Evolutionary conservation across 2,888 invertebrate genomes (phyloP).

Genomic region (Seira musarum): DNA sequence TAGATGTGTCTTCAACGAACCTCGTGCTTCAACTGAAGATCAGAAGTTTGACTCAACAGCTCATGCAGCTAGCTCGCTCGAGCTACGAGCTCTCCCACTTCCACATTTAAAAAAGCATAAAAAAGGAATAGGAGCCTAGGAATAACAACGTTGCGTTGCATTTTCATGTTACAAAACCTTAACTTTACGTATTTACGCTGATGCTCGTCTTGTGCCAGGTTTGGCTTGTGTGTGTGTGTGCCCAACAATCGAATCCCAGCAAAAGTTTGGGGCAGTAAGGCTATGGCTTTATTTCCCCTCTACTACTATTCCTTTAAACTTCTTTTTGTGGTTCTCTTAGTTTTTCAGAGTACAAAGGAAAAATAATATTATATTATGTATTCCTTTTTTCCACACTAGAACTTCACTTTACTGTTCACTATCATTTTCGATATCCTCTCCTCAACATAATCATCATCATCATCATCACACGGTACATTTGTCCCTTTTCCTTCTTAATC

Average conservation of each 20-base stretch:
- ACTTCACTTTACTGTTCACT: slow-evolving; percentile 20
- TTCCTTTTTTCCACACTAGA: slow-evolving; percentile 2
- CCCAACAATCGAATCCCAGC: background rate
- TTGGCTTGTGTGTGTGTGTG: background rate
- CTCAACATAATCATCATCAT: slow-evolving; percentile 25
- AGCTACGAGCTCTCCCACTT: background rate
- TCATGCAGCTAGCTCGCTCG: slow-evolving; percentile 20
- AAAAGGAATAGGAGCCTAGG: background rate
- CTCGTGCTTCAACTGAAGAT: slow-evolving; percentile 62
- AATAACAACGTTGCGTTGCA: too few species aligned
- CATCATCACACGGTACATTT: slow-evolving; percentile 47
- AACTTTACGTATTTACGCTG: too few species aligned
- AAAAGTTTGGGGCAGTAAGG: slow-evolving; percentile 48
- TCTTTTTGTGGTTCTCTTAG: too few species aligned
- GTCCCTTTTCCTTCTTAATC: slow-evolving; percentile 34
- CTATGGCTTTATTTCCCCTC: background rate
- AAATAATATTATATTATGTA: background rate
- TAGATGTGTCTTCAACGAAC: slow-evolving; percentile 55
- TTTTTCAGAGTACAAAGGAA: too few species aligned
- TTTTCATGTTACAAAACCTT: too few species aligned
- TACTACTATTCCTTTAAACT: too few species aligned
- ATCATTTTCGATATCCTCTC: slow-evolving; percentile 36
- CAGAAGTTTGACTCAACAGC: slow-evolving; percentile 56
- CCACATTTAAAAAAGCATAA: background rate
- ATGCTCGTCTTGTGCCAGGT: too few species aligned